Evolutionary conservation across 2,888 invertebrate species (phyloP).

Genomic region (Acanthoscelides obtectus): DNA sequence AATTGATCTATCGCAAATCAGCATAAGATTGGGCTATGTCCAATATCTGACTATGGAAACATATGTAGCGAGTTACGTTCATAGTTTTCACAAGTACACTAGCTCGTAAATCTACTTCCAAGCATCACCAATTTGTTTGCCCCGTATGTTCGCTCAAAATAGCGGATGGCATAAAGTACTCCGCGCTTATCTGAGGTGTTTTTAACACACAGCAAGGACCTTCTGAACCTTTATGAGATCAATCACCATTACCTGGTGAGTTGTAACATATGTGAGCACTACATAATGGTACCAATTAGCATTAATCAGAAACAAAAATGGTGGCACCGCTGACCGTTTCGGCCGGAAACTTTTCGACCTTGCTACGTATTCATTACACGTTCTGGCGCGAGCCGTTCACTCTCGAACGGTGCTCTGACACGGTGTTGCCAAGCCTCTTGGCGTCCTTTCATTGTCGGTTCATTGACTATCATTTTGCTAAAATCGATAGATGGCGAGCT

Average conservation of each 20-base stretch:
- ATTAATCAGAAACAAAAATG: background rate
- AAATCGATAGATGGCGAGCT: too few relatives aligned
- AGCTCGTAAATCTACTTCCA: too few relatives aligned
- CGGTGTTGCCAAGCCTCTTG: background rate
- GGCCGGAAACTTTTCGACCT: background rate
- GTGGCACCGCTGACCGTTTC: background rate
- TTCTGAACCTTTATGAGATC: background rate
- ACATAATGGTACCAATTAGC: background rate
- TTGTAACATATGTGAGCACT: background rate
- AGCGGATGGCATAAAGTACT: too few relatives aligned
- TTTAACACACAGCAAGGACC: background rate
- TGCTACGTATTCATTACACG: background rate
- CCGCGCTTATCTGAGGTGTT: too few relatives aligned
- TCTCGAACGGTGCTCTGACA: background rate
- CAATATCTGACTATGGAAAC: too few relatives aligned
- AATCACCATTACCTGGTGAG: background rate
- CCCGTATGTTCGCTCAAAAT: too few relatives aligned
- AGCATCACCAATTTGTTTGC: too few relatives aligned
- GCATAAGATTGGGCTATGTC: too few relatives aligned
- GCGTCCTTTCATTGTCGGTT: background rate
- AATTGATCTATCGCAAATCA: too few relatives aligned
- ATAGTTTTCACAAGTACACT: too few relatives aligned
- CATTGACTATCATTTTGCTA: too few relatives aligned
- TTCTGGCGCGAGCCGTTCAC: background rate
- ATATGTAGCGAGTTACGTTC: too few relatives aligned